These are phyloP conservation scores for Drosophila equinoxialis DNA, from an alignment of 1,140 invertebrate genomes.

Conservation along the genomic window DNA sequence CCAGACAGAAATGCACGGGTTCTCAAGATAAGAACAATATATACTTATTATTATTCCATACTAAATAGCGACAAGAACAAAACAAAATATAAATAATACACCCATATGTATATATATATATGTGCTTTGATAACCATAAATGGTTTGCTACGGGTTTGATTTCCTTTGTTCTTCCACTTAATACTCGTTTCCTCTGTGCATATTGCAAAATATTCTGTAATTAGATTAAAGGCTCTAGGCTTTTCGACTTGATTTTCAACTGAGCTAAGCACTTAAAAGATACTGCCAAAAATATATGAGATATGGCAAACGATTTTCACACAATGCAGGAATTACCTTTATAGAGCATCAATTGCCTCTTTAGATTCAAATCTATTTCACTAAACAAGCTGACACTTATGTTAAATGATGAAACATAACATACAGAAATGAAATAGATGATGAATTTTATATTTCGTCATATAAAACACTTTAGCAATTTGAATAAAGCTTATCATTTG, in stretches of 20 bases:
- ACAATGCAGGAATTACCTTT: too few species aligned
- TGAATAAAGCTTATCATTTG: background rate
- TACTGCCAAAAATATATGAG: too few species aligned
- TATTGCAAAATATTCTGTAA: constrained; percentile 54
- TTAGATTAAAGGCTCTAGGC: background rate
- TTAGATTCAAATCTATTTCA: too few species aligned
- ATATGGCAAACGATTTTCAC: too few species aligned
- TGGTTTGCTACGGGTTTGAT: background rate
- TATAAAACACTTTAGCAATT: background rate
- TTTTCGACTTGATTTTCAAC: background rate
- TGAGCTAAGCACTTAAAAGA: too few species aligned
- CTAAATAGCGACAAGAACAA: background rate
- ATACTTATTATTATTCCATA: background rate
- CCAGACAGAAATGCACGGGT: background rate
- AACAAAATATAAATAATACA: background rate
- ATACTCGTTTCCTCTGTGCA: background rate
- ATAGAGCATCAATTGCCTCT: too few species aligned
- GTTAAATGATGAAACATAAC: too few species aligned
- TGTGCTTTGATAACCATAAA: background rate
- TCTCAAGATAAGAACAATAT: background rate
- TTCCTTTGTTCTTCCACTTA: constrained; percentile 8
- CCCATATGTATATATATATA: background rate
- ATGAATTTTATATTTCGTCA: too few species aligned
- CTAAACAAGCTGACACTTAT: too few species aligned
- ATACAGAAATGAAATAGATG: too few species aligned